Conservation (phyloP, 2,888 invertebrate genomes). For the Liopterus haemorrhoidalis region DNA sequence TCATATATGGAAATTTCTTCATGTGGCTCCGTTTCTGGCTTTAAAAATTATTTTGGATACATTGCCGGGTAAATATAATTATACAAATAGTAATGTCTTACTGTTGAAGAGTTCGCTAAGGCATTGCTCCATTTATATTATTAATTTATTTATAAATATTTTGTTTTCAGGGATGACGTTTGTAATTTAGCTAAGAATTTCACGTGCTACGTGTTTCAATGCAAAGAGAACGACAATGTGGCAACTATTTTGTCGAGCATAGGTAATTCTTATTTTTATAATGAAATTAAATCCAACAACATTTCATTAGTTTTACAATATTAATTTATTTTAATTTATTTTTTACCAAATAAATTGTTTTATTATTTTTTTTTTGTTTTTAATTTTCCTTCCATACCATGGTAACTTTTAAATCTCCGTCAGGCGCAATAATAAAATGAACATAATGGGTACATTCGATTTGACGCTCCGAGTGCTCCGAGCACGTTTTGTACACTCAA, state of each 20-base stretch:
- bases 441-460: too few species aligned
- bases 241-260: slow-evolving; percentile 49
- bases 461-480: too few species aligned
- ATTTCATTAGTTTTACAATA: too few species aligned
- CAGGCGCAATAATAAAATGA: too few species aligned
- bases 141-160: too few species aligned
- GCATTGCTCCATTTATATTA: too few species aligned
- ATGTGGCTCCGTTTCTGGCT: slow-evolving; percentile 53
- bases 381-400: too few species aligned
- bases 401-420: too few species aligned
- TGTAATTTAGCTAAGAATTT: slow-evolving; percentile 48
- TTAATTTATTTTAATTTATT: slow-evolving; percentile 6
- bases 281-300: background rate
- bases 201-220: slow-evolving; percentile 47
- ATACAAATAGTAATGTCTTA: too few species aligned
- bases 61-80: slow-evolving; percentile 52
- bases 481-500: too few species aligned
- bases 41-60: slow-evolving; percentile 54
- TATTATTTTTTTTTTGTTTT: slow-evolving; percentile 15
- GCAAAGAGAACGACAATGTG: slow-evolving; percentile 43
- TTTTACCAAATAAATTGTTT: slow-evolving; percentile 13
- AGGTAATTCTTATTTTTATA: slow-evolving; percentile 37
- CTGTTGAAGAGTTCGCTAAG: too few species aligned
- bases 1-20: slow-evolving; percentile 61
- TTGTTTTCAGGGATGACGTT: slow-evolving; percentile 45